Conservation (phyloP, 2,797 vertebrate genomes). For the Melanotaenia trifasciata region DNA sequence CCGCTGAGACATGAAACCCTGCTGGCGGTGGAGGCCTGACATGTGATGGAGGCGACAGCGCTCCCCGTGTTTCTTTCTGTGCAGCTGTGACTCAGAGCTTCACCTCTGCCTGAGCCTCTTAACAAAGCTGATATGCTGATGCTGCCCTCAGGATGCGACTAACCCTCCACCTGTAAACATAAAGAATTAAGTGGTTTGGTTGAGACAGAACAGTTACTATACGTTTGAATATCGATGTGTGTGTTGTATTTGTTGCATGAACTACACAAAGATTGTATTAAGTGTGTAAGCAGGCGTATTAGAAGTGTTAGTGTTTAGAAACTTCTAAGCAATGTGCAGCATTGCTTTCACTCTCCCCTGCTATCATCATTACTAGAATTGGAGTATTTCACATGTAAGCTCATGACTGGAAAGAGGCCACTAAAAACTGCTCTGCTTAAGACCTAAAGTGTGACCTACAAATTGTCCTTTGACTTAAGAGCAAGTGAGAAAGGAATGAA, state of each 20-base stretch:
- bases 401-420: neutral
- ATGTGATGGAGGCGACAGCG: constrained; percentile 18
- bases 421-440: too few species aligned
- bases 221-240: too few species aligned
- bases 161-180: too few species aligned
- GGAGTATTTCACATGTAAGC: neutral
- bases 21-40: constrained; percentile 22
- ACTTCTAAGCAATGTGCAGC: too few species aligned
- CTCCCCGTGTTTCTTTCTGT: constrained; percentile 7
- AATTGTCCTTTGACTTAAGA: neutral
- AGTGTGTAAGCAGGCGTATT: too few species aligned
- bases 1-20: neutral
- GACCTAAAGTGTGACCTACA: neutral
- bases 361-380: too few species aligned
- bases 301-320: too few species aligned
- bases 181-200: too few species aligned
- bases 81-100: constrained; percentile 24
- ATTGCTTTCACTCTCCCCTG: too few species aligned
- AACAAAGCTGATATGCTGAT: constrained; percentile 6
- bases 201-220: too few species aligned
- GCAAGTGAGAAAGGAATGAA: neutral
- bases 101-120: constrained; percentile 12
- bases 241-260: too few species aligned
- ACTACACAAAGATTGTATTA: too few species aligned
- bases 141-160: neutral